Percentiles rank a stretch among this genome's conserved stretches.
These are phyloP conservation scores for Pangasius macronema DNA, from an alignment of 2,797 vertebrate species.

Conservation along the genomic window DNA sequence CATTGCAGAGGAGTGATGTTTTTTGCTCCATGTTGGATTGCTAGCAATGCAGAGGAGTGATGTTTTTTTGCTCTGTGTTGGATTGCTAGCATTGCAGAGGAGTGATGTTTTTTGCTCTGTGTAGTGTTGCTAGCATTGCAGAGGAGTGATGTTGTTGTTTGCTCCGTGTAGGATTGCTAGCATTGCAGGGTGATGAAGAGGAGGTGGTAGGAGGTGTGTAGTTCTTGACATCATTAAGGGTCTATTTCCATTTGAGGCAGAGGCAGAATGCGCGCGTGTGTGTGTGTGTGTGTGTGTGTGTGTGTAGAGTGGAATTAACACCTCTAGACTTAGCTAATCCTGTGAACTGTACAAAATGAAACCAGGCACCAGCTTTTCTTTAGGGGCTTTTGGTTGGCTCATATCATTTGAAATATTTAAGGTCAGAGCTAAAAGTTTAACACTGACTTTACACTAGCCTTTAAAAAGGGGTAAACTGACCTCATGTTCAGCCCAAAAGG, in stretches of 20 bases:
- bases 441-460: neutral
- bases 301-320: neutral
- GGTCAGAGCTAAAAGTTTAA: slow-evolving; percentile 11
- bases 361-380: neutral
- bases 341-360: neutral
- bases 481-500: slow-evolving; percentile 15
- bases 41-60: neutral
- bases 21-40: no score
- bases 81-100: no score
- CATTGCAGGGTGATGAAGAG: neutral
- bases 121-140: no score
- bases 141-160: no score
- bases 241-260: slow-evolving; percentile 53
- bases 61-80: no score
- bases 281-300: neutral
- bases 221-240: slow-evolving; percentile 63
- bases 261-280: neutral
- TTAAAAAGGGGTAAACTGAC: neutral
- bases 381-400: neutral
- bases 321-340: neutral
- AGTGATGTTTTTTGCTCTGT: no score
- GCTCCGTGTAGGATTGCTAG: no score
- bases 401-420: neutral
- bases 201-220: slow-evolving; percentile 16
- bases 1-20: slow-evolving; percentile 10